A percentile compares a stretch with the other conserved stretches of the same genome.
These are phyloP conservation scores for Sebastes fasciatus DNA, from an alignment of 2,113 vertebrate species.

Conservation along the genomic window DNA sequence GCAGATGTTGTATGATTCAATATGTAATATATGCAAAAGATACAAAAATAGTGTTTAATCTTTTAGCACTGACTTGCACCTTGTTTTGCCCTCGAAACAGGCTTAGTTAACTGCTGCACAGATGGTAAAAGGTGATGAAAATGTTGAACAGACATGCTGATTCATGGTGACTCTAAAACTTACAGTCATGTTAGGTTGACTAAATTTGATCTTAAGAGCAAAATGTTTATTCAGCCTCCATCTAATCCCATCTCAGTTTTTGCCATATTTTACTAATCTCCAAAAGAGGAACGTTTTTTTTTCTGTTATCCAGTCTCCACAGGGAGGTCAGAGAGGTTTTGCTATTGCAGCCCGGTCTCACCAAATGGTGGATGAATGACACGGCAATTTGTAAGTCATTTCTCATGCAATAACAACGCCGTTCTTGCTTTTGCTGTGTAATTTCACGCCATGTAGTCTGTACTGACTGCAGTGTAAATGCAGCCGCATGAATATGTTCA, in stretches of 20 bases:
- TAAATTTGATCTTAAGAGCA: constrained; percentile 8
- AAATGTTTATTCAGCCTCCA: constrained; percentile 1
- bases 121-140: constrained; percentile 45
- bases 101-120: constrained; percentile 30
- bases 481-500: no score
- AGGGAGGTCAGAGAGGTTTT: constrained; percentile 7
- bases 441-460: no score
- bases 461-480: no score
- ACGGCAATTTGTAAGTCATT: no score
- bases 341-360: neutral
- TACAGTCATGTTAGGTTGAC: constrained; percentile 10
- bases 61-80: constrained; percentile 44
- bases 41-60: constrained; percentile 40
- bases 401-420: no score
- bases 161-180: constrained; percentile 7
- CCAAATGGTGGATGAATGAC: no score
- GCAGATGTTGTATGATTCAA: constrained; percentile 62
- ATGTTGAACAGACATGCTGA: constrained; percentile 11
- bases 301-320: neutral
- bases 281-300: neutral
- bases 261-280: neutral
- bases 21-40: constrained; percentile 44
- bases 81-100: constrained; percentile 40
- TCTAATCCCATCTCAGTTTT: constrained; percentile 1
- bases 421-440: no score